These are phyloP conservation scores for Xylota sylvarum DNA, from an alignment of 2,888 invertebrate species.

Conservation along the genomic window DNA sequence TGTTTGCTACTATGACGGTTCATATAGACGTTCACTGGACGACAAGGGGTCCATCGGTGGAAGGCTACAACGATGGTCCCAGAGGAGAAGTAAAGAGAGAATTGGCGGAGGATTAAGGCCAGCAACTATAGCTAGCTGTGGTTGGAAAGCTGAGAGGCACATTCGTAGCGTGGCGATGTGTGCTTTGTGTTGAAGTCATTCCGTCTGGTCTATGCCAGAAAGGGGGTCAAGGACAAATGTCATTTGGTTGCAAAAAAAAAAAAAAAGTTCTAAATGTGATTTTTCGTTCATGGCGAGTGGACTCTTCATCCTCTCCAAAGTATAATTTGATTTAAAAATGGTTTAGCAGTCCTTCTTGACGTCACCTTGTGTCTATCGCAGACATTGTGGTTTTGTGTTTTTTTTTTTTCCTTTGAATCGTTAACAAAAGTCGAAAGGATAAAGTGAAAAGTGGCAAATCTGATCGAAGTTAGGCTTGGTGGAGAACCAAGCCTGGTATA, in stretches of 20 bases:
- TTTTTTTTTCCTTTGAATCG: no score
- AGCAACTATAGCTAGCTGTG: constrained; percentile 22
- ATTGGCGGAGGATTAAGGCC: constrained; percentile 30
- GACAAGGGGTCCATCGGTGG: neutral
- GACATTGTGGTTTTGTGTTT: neutral
- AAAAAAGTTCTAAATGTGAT: neutral
- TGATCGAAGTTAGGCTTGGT: no score
- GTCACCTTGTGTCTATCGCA: neutral
- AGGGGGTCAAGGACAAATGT: constrained; percentile 51
- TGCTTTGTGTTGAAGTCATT: constrained; percentile 23
- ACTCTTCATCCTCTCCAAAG: neutral
- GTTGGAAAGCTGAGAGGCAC: constrained; percentile 42
- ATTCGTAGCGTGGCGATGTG: constrained; percentile 45
- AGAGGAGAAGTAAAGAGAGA: constrained; percentile 3
- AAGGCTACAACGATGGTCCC: constrained; percentile 1
- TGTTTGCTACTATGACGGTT: constrained; percentile 43
- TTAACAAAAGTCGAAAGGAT: no score
- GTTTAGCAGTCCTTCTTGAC: neutral
- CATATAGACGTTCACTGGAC: neutral
- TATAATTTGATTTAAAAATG: constrained; percentile 19
- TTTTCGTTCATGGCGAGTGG: neutral
- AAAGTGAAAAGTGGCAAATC: no score
- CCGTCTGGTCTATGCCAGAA: neutral
- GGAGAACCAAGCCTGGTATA: no score
- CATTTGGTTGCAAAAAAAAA: neutral